Evolutionary conservation across 2,113 vertebrate genomes (phyloP).

Genomic region (Corythornis cristatus): DNA sequence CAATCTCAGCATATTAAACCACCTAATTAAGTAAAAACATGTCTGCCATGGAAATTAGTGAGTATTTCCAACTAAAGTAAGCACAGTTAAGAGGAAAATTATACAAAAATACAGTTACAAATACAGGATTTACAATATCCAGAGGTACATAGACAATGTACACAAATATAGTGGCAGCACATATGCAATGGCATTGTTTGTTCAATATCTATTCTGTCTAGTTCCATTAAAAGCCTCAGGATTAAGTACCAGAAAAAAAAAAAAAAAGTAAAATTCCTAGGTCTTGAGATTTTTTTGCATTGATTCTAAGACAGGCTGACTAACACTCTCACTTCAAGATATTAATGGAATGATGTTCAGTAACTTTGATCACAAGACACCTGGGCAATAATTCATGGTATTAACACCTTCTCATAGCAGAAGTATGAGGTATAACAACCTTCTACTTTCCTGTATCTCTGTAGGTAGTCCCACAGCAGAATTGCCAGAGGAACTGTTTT

Average conservation of each 20-base stretch:
- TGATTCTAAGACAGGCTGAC: background rate
- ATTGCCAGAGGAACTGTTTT: background rate
- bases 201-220: background rate
- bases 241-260: background rate
- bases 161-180: fast-evolving
- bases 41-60: conserved; percentile 5
- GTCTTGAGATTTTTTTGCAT: background rate
- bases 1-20: conserved; percentile 25
- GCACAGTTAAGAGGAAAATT: background rate
- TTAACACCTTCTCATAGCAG: background rate
- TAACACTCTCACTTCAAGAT: background rate
- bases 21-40: background rate
- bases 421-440: background rate
- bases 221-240: background rate
- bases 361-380: background rate
- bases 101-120: background rate
- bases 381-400: background rate
- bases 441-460: background rate
- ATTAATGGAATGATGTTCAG: background rate
- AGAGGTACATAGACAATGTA: fast-evolving
- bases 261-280: background rate
- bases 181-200: background rate
- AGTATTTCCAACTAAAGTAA: conserved; percentile 2
- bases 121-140: background rate
- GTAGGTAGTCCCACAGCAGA: background rate